Evolutionary conservation across 2,113 vertebrate species (phyloP).

Genomic region (Fulica atra): DNA sequence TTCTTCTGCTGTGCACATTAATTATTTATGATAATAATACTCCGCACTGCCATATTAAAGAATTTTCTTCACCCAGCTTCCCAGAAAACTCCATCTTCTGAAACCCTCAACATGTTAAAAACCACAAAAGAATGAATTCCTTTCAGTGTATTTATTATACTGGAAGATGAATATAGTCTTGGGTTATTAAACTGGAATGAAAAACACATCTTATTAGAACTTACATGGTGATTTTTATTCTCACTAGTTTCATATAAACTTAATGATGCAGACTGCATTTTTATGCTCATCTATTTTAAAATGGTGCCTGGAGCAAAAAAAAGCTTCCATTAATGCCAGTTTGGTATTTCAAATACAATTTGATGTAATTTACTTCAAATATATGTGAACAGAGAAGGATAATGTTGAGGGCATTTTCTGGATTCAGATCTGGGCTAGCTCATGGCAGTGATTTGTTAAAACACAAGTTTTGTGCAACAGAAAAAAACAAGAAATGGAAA

Average conservation of each 20-base stretch:
- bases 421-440: conserved; percentile 76
- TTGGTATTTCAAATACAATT: conserved; percentile 89
- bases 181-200: conserved; percentile 89
- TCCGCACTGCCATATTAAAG: conserved; percentile 82
- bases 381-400: conserved; percentile 83
- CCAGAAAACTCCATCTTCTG: conserved; percentile 82
- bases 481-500: neutral
- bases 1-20: conserved; percentile 85
- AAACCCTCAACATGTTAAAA: conserved; percentile 76
- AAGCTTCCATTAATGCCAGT: conserved; percentile 87
- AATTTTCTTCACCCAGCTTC: conserved; percentile 82
- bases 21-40: conserved; percentile 89
- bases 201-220: conserved; percentile 89
- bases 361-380: conserved; percentile 88
- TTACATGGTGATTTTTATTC: conserved; percentile 89
- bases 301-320: conserved; percentile 84
- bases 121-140: conserved; percentile 80
- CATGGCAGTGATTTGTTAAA: conserved; percentile 74
- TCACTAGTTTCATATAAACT: conserved; percentile 88
- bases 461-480: conserved; percentile 56
- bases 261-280: conserved; percentile 89
- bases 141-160: conserved; percentile 83
- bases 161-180: conserved; percentile 87
- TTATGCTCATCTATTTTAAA: conserved; percentile 89
- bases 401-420: conserved; percentile 76